Evolutionary conservation across 2,113 vertebrate species (phyloP).

Genomic region (Turnix velox): DNA sequence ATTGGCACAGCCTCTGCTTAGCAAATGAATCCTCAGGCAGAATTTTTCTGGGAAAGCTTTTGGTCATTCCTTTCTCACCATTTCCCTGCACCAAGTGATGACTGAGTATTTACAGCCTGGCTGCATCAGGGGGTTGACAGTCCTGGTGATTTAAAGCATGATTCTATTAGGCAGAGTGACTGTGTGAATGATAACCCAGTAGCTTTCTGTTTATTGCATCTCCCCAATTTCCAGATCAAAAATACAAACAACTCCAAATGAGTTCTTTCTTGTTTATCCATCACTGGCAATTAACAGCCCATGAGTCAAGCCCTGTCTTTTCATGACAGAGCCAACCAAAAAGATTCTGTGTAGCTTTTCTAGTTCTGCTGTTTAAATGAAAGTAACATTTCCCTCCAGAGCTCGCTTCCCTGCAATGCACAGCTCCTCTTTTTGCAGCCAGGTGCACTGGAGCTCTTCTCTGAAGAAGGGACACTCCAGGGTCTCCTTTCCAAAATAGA

Average conservation of each 20-base stretch:
- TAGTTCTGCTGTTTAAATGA: not conserved
- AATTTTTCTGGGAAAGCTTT: slow-evolving; percentile 33
- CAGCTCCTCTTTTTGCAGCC: not conserved
- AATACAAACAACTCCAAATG: not conserved
- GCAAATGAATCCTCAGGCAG: not conserved
- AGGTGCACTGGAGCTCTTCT: not conserved
- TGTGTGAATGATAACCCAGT: not conserved
- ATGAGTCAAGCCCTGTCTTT: not conserved
- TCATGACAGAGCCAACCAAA: not conserved
- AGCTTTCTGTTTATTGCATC: not conserved
- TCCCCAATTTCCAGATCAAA: not conserved
- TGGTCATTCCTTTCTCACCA: slow-evolving; percentile 19
- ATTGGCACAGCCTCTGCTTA: not conserved
- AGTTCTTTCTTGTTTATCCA: not conserved
- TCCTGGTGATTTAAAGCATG: slow-evolving; percentile 3
- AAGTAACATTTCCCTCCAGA: not conserved
- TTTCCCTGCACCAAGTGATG: not conserved
- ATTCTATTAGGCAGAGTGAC: not conserved
- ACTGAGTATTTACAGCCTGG: slow-evolving; percentile 20
- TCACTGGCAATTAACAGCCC: not conserved
- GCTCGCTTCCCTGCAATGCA: not conserved
- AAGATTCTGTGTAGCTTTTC: not conserved
- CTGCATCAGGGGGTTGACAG: not conserved
- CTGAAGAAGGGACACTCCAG: not conserved
- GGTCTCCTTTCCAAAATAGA: not conserved